Percentiles rank a stretch among this genome's conserved stretches.
Evolutionary conservation across 1,140 invertebrate species (phyloP).

Genomic region (Drosophila baimaii): DNA sequence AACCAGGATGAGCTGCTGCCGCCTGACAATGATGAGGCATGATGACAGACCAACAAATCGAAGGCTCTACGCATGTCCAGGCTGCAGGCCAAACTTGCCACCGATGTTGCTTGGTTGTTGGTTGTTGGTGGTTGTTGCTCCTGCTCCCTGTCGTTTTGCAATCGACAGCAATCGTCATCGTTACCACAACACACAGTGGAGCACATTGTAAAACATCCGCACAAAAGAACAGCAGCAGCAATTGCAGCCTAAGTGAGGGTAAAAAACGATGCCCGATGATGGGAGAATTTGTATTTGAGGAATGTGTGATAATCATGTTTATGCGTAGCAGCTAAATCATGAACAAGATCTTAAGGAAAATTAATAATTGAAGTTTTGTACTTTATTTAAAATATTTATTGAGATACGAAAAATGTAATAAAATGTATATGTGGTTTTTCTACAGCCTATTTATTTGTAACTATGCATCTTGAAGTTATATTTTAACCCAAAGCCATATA

Average conservation of each 20-base stretch:
- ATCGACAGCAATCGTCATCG: constrained; percentile 74
- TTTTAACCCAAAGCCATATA: not conserved
- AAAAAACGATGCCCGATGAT: constrained; percentile 61
- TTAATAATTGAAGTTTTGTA: no score
- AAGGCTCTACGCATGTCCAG: constrained; percentile 53
- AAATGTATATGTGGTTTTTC: no score
- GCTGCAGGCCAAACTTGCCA: constrained; percentile 78
- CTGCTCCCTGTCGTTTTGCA: constrained; percentile 32
- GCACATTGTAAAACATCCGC: constrained; percentile 73
- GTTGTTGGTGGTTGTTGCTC: constrained; percentile 25
- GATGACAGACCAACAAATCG: constrained; percentile 82
- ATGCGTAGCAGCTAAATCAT: constrained; percentile 43
- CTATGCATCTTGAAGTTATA: not conserved
- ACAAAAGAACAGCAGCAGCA: constrained; percentile 69
- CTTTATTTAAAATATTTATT: not conserved
- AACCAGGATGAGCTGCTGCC: constrained; percentile 37
- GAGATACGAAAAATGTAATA: no score
- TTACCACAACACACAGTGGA: constrained; percentile 77
- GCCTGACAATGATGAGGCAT: constrained; percentile 81
- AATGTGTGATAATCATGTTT: constrained; percentile 54
- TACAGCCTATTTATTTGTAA: no score
- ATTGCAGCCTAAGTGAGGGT: constrained; percentile 57
- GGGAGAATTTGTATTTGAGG: constrained; percentile 60
- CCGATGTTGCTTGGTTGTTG: constrained; percentile 54
- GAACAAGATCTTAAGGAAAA: no score